Evolutionary conservation across 2,797 vertebrate species (phyloP).

Genomic region (Syngnathus acus): DNA sequence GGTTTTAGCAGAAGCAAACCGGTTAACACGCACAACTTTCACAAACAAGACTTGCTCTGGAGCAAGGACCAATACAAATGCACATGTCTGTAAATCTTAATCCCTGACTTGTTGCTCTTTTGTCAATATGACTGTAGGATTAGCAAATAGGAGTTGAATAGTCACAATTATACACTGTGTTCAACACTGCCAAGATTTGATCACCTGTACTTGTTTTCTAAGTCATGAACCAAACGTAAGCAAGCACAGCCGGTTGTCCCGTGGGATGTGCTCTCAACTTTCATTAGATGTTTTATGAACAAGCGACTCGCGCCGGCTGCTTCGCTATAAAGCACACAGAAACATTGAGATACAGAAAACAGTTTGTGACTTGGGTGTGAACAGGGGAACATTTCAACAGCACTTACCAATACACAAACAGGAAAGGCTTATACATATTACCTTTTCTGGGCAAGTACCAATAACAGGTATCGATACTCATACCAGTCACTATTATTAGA

Average conservation of each 20-base stretch:
- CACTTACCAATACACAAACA: constrained; percentile 82
- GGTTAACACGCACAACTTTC: constrained; percentile 42
- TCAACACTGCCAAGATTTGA: constrained; percentile 99
- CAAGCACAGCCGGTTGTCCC: constrained; percentile 99
- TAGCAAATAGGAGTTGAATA: constrained; percentile 73
- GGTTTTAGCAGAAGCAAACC: constrained; percentile 33
- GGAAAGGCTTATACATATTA: constrained; percentile 53
- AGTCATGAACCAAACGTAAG: constrained; percentile 99
- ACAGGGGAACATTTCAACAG: constrained; percentile 91
- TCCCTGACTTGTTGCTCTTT: constrained; percentile 42
- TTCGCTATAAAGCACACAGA: constrained; percentile 99
- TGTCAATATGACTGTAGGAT: constrained; percentile 60
- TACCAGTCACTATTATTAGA: no score
- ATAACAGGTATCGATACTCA: no score
- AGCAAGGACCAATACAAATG: constrained; percentile 40
- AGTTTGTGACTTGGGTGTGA: constrained; percentile 98
- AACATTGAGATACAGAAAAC: constrained; percentile 99
- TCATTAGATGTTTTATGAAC: constrained; percentile 99
- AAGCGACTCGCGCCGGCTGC: constrained; percentile 99
- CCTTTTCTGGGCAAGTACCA: constrained; percentile 56
- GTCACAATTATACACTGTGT: constrained; percentile 99
- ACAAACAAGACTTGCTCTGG: constrained; percentile 69
- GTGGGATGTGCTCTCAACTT: constrained; percentile 99
- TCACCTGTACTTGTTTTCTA: constrained; percentile 99
- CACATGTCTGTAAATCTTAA: constrained; percentile 67